Evolutionary conservation across 2,888 invertebrate species (phyloP).

Genomic region (Hypselothyrea guttata): DNA sequence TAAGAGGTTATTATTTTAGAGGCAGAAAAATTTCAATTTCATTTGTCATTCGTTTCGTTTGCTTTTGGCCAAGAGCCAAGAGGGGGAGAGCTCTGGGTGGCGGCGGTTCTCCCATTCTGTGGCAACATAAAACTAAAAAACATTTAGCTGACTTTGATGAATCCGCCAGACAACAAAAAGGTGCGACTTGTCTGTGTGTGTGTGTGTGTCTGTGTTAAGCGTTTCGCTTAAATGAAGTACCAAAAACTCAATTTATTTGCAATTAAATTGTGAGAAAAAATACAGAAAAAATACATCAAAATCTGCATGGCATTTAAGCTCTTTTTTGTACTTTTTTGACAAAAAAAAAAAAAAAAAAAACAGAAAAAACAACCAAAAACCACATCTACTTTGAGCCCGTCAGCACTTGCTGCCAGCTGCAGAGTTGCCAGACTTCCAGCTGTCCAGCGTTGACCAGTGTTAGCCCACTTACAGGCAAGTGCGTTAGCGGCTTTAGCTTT

Average conservation of each 20-base stretch:
- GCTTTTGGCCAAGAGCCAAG: slow-evolving; percentile 24
- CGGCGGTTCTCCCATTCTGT: neutral
- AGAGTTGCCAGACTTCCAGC: slow-evolving; percentile 19
- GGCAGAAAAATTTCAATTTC: slow-evolving; percentile 65
- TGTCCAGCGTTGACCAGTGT: slow-evolving; percentile 16
- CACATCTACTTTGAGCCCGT: slow-evolving; percentile 39
- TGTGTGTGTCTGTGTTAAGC: slow-evolving; percentile 49
- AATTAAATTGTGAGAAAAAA: slow-evolving; percentile 78
- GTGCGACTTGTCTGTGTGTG: slow-evolving; percentile 10
- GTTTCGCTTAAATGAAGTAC: slow-evolving; percentile 81
- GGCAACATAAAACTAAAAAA: slow-evolving; percentile 40
- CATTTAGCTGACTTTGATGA: slow-evolving; percentile 66
- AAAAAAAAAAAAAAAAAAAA: neutral
- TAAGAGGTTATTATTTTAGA: no score
- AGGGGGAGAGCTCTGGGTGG: neutral
- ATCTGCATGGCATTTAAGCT: slow-evolving; percentile 33
- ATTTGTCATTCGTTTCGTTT: slow-evolving; percentile 76
- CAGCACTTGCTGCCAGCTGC: slow-evolving; percentile 32
- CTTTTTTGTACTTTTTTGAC: slow-evolving; percentile 32
- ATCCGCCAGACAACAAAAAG: slow-evolving; percentile 52
- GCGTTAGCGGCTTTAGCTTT: slow-evolving; percentile 63
- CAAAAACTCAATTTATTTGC: slow-evolving; percentile 82
- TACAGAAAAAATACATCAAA: no score
- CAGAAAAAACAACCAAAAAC: no score
- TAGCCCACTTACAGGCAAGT: slow-evolving; percentile 55